These are phyloP conservation scores for Talpa occidentalis DNA, from an alignment of 2,113 vertebrate genomes.

Conservation along the genomic window DNA sequence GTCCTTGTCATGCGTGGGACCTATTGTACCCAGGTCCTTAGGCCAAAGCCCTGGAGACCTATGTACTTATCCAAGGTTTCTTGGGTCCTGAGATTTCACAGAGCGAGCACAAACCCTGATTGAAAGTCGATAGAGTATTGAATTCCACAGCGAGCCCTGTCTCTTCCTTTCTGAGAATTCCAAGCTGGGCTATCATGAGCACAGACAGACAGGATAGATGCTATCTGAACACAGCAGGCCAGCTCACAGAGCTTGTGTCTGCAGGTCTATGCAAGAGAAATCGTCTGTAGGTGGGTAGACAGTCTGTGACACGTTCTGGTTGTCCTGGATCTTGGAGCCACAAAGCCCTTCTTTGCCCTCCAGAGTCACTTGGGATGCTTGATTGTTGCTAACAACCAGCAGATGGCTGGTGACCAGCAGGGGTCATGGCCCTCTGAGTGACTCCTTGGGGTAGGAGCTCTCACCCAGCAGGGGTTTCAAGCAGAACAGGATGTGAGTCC, in stretches of 20 bases:
- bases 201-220: background rate
- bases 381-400: background rate
- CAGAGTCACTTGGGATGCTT: background rate
- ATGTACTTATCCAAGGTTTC: background rate
- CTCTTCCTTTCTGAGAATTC: slow-evolving; percentile 58
- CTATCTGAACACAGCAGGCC: background rate
- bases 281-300: background rate
- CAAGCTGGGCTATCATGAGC: background rate
- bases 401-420: background rate
- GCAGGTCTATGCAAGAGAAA: background rate
- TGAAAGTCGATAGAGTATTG: slow-evolving; percentile 61
- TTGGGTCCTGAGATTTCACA: slow-evolving; percentile 14
- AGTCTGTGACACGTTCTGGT: background rate
- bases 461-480: background rate
- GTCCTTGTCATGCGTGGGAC: background rate
- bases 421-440: background rate
- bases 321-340: background rate
- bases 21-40: background rate
- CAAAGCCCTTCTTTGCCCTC: background rate
- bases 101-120: slow-evolving; percentile 38
- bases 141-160: slow-evolving; percentile 29
- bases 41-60: background rate
- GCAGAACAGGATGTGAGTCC: background rate
- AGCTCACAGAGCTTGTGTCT: background rate
- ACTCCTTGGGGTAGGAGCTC: background rate